Base-by-base conservation (phyloP, 1,140 invertebrate genomes). In the Idris sp. region DNA sequence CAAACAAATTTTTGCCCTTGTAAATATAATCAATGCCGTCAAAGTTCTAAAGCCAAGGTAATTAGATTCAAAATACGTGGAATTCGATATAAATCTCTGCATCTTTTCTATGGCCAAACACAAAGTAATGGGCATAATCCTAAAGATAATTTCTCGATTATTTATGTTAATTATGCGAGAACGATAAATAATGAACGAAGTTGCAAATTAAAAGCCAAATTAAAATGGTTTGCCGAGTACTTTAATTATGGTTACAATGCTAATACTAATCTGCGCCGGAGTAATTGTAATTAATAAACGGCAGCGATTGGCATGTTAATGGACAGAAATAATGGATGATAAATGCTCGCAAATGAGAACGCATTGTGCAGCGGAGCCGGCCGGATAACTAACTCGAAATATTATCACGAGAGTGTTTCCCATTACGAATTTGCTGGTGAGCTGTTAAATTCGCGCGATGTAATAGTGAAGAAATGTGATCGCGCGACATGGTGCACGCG, bases 211-310 rank as follows among this genome's bases (percentile, higher is more conserved):
- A 65, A 73, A 73, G 69, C 44, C 69, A 73, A 74, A 67, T 74
- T 54, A 67, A 67, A 74, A 74, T 62, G 33, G 62, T 43, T 30
- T n/a, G 25, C 16, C 19, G 61, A 62, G 56, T 62, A 41, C 61
- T 62, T 74, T 67, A 74, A 62, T 74, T 67, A 74, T 36, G 49
- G 61, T 67, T 67, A 67, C 62, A 61, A 68, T 64, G 31, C 43
- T 59, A 65, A 54, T 59, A 59, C 58, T 75, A 75, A 75, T 75
- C 58, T 54, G 26, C 53, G 56, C 54, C n/a, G 46, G 36, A 69
- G 65, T 75, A 69, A 75, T 71, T 75, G 65, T 65, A 75, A 75
- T 75, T 75, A 69, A 75, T 75, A 69, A 64, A 65, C 73, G 73
- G 64, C 59, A 40, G 43, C 58, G 59, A 75, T 75, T 69, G 73